Percentiles rank a stretch among this genome's conserved stretches.
phyloP scores from a whole-genome alignment of 2,113 vertebrate genomes.

The Vanacampus margaritifer region DNA sequence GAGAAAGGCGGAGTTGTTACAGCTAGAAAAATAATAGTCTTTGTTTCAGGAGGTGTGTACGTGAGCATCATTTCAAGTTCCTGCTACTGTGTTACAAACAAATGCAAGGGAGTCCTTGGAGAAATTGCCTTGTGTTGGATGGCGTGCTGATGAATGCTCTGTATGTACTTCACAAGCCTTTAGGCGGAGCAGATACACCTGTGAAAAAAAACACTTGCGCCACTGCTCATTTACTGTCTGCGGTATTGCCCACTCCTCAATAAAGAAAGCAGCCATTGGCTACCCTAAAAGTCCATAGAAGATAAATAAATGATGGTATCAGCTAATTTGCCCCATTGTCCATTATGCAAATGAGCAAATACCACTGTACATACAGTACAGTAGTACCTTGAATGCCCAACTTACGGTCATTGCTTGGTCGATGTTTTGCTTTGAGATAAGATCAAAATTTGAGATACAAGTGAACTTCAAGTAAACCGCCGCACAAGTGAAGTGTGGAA shows the following conservation, averaged over 20 bases:
- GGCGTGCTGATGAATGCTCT: constrained; percentile 55
- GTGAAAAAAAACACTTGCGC: constrained; percentile 15
- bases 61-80: constrained; percentile 30
- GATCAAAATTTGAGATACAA: too few relatives aligned
- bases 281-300: not conserved
- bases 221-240: constrained; percentile 26
- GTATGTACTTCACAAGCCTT: constrained; percentile 53
- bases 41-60: constrained; percentile 30
- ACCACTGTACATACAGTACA: too few relatives aligned
- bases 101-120: constrained; percentile 41
- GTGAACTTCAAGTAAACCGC: too few relatives aligned
- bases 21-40: constrained; percentile 35
- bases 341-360: not conserved
- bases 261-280: not conserved
- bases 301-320: not conserved
- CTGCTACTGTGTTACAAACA: constrained; percentile 36
- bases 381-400: too few relatives aligned
- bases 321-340: not conserved
- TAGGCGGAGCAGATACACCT: constrained; percentile 37
- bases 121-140: constrained; percentile 61
- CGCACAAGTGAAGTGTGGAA: too few relatives aligned
- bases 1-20: constrained; percentile 16
- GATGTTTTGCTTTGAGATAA: too few relatives aligned
- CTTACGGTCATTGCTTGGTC: not conserved
- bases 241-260: not conserved